Evolutionary conservation across 1,140 invertebrate genomes (phyloP), one percentile per base, ranked within the genome.

Genomic region (Anadara kagoshimensis): DNA sequence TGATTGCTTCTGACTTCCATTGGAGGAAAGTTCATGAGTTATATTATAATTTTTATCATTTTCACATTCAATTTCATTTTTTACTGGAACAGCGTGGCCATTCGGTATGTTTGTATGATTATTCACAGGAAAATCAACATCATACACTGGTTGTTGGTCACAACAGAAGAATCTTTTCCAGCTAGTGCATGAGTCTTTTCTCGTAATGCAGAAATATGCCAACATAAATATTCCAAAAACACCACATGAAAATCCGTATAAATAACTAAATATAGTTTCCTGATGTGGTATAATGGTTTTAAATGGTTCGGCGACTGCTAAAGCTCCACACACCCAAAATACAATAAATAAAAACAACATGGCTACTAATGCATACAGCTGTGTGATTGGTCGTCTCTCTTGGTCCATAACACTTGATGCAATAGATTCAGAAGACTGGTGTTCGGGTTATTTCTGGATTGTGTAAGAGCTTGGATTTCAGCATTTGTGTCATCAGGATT

Each of bases 201-300:
- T 89, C 0, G 94, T 94, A 45, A 96, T 91, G 62, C 94, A 95
- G 84, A 96, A 96, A 86, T 96, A 97, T 56, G 95, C 92, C 14
- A 97, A 85, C 29, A 96, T 93, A 83, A 97, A 97, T n/a, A 94
- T 90, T 0, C 94, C 95, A 58, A 97, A 89, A 16, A 93, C 89
- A 29, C 92, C 92, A 0, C 93, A 91, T 36, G 93, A 93, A 11
- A 94, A 85, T 0, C 93, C 93, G 82, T 95, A 97, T 14, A 93
- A 80, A 62, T 94, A 92, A 77, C 94, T 94, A 83, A 95, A 96
- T 41, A 94, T 91, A 43, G 93, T 92, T 81, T 95, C 94, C 82
- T 94, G 93, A 78, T 94, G 92, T 0, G 92, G 91, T 69, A 93
- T 84, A 66, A 92, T 91, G 20, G 90, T 59, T 29, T 63, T 72